phyloP scores from a whole-genome alignment of 2,888 invertebrate species.

The Tenthredo livida region DNA sequence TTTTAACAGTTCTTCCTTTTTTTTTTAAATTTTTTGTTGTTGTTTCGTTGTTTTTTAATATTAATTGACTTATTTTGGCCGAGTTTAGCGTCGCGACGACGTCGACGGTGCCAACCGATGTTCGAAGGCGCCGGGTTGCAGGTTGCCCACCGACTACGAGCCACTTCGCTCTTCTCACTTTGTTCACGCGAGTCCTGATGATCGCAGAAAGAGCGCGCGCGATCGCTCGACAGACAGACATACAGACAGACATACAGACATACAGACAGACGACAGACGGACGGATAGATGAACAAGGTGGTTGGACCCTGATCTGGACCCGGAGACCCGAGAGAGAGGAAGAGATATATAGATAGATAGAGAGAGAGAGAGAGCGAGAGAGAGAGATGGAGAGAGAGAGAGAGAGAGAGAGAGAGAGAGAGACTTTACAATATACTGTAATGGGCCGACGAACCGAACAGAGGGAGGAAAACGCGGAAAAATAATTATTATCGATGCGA shows the following conservation, averaged over 20 bases:
- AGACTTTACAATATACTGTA: constrained; percentile 2
- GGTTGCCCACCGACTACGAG: constrained; percentile 48
- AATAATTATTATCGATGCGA: constrained; percentile 18
- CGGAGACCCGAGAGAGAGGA: constrained; percentile 31
- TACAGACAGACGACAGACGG: constrained; percentile 40
- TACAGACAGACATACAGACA: neutral
- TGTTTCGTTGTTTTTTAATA: neutral
- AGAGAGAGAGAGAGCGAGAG: constrained; percentile 38
- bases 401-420: constrained; percentile 46
- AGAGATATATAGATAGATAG: neutral
- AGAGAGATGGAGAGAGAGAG: constrained; percentile 44
- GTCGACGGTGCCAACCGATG: constrained; percentile 50
- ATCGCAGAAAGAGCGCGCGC: constrained; percentile 45
- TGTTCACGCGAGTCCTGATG: constrained; percentile 22
- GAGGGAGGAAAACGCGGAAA: constrained; percentile 14
- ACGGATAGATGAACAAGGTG: constrained; percentile 45
- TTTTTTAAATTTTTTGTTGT: constrained; percentile 44
- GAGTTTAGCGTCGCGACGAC: constrained; percentile 47
- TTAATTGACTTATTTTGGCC: neutral
- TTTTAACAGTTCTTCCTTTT: neutral
- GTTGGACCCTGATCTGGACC: constrained; percentile 51
- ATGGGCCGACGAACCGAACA: constrained; percentile 1
- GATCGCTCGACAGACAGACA: constrained; percentile 25
- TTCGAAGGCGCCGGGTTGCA: constrained; percentile 53
- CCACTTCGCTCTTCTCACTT: constrained; percentile 24